phyloP scores from a whole-genome alignment of 2,113 vertebrate species.

The Cynocephalus volans region DNA sequence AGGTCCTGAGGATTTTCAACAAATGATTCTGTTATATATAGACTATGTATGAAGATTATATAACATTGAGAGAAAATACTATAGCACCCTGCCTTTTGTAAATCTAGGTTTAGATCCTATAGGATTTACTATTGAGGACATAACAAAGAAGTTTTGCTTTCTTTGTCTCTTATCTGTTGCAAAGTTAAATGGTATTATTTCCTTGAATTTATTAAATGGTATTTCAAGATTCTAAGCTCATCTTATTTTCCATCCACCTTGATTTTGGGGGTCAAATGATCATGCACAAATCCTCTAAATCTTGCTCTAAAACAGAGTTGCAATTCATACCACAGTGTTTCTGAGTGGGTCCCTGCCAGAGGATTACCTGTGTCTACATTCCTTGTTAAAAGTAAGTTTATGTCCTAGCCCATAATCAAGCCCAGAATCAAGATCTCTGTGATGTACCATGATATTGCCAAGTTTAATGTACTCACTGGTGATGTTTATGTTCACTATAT shows the following conservation, averaged over 20 bases:
- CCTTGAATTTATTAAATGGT: constrained; percentile 2
- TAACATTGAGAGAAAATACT: constrained; percentile 18
- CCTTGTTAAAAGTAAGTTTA: background rate
- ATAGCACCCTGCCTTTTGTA: background rate
- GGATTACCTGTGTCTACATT: background rate
- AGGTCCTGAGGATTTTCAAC: constrained; percentile 57
- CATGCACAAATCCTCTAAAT: background rate
- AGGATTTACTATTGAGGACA: background rate
- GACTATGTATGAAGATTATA: background rate
- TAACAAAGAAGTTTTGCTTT: background rate
- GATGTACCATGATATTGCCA: background rate
- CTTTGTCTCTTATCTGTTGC: background rate
- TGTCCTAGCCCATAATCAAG: background rate
- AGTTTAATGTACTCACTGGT: background rate
- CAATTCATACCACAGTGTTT: background rate
- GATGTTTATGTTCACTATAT: background rate
- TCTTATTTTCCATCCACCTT: constrained; percentile 12
- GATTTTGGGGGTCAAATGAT: constrained; percentile 7
- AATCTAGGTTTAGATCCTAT: background rate
- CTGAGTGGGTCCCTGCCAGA: background rate
- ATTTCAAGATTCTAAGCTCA: constrained; percentile 25
- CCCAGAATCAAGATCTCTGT: background rate
- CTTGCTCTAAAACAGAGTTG: background rate
- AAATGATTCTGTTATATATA: constrained; percentile 37
- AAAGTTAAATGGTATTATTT: background rate